Conservation (phyloP, 2,113 vertebrate species). For the Sylvicapra grimmia region DNA sequence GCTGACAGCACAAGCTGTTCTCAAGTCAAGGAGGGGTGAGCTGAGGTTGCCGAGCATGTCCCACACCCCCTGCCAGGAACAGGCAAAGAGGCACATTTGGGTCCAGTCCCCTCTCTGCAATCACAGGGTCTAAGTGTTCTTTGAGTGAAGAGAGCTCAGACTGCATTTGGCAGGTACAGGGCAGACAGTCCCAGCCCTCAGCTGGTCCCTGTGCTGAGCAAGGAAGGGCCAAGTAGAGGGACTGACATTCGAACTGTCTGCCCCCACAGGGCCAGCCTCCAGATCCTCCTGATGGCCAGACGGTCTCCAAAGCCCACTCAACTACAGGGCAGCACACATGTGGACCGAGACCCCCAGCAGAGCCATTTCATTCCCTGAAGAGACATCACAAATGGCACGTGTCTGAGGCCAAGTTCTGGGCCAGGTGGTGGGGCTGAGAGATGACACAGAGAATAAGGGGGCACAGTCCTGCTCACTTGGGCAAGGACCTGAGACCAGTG, state of each 20-base stretch:
- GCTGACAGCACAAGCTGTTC: background rate
- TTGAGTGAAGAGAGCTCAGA: background rate
- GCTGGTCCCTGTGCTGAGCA: background rate
- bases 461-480: background rate
- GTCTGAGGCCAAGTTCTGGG: background rate
- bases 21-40: background rate
- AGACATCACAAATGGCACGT: background rate
- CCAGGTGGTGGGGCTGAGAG: too few relatives aligned
- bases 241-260: background rate
- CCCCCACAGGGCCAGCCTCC: background rate
- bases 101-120: background rate
- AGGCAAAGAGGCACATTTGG: background rate
- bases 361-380: background rate
- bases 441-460: background rate
- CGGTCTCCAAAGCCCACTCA: background rate
- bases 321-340: rapidly evolving
- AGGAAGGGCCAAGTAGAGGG: background rate
- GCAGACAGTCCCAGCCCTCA: background rate
- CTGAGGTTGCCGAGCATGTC: background rate
- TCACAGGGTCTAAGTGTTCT: background rate
- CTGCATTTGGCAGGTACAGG: background rate
- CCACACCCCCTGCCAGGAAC: background rate
- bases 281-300: background rate
- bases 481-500: background rate
- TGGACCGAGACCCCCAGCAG: background rate